phyloP scores from a whole-genome alignment of 92 coral and sea anemone genomes.

The Hydrozoanthus gracilis region DNA sequence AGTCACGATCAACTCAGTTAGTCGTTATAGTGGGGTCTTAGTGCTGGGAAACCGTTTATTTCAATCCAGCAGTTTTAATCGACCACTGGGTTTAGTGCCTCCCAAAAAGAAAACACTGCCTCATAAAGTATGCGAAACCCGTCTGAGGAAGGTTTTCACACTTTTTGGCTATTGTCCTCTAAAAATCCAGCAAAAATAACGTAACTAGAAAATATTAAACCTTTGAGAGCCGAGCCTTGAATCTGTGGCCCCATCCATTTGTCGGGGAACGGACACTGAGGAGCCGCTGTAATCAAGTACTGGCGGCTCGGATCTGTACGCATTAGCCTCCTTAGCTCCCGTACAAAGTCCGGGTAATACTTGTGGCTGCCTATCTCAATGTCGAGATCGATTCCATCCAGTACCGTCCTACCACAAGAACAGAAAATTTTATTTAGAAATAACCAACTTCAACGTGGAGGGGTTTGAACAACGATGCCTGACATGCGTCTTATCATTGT shows the following conservation, averaged over 20 bases:
- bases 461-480: no score
- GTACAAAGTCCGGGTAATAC: constrained; percentile 86
- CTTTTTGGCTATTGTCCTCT: not conserved
- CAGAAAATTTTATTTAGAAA: not conserved
- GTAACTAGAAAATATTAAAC: constrained; percentile 23
- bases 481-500: no score
- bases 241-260: constrained; percentile 87
- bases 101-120: no score
- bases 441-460: no score
- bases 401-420: constrained; percentile 65
- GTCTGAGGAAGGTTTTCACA: no score
- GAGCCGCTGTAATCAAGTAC: constrained; percentile 85
- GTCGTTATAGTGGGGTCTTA: no score
- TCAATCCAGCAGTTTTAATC: no score
- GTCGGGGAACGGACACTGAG: constrained; percentile 90
- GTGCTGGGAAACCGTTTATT: no score
- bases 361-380: constrained; percentile 88
- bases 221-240: constrained; percentile 80
- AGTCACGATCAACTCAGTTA: no score
- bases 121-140: no score
- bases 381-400: constrained; percentile 90
- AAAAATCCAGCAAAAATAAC: not conserved
- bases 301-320: constrained; percentile 70
- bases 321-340: constrained; percentile 82
- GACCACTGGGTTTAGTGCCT: no score